phyloP scores from a whole-genome alignment of 2,888 invertebrate species.

The Spodoptera picta region DNA sequence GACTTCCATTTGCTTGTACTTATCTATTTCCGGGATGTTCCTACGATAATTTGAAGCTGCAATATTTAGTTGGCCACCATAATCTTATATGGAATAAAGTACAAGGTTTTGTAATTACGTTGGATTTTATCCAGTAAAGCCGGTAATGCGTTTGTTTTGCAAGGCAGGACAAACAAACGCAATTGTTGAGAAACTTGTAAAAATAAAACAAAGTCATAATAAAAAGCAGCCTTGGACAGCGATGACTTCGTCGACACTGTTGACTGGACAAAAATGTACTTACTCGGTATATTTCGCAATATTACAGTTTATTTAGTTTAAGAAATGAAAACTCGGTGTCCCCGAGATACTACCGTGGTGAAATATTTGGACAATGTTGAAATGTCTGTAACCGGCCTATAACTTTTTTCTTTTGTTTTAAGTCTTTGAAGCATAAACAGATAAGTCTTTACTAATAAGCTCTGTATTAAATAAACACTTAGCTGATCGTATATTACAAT shows the following conservation, averaged over 20 bases:
- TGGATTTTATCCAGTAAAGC: no score
- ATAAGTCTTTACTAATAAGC: neutral
- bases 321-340: constrained; percentile 41
- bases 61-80: no score
- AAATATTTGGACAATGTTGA: constrained; percentile 30
- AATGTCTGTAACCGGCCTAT: constrained; percentile 18
- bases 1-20: no score
- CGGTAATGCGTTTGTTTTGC: neutral
- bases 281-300: constrained; percentile 41
- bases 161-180: constrained; percentile 1
- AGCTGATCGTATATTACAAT: no score
- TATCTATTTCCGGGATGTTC: no score
- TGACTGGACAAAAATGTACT: constrained; percentile 42
- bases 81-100: no score
- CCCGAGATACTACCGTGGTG: constrained; percentile 33
- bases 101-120: no score
- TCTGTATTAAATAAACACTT: no score
- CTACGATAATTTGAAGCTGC: no score
- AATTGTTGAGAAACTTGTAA: neutral
- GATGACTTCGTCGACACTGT: constrained; percentile 23
- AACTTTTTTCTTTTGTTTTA: constrained; percentile 1
- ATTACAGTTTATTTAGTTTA: constrained; percentile 28
- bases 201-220: constrained; percentile 10
- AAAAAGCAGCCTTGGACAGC: constrained; percentile 42
- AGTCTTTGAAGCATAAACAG: neutral